These are phyloP conservation scores for Esperia sulphurella DNA, from an alignment of 2,888 invertebrate species.

Conservation along the genomic window DNA sequence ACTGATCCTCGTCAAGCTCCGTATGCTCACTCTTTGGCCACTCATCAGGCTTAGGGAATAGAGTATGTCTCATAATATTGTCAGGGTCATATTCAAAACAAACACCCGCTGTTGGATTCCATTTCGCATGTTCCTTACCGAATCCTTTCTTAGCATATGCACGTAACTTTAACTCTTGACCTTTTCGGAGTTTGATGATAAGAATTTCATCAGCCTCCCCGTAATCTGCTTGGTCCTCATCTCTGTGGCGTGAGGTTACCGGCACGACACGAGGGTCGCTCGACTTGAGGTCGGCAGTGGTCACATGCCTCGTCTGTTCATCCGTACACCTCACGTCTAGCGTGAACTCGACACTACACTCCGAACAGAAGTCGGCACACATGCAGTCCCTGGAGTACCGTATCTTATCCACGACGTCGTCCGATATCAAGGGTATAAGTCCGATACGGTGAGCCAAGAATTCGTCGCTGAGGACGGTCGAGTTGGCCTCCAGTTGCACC, in stretches of 20 bases:
- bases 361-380: constrained; percentile 97
- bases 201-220: constrained; percentile 94
- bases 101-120: constrained; percentile 99
- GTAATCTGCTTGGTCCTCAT: constrained; percentile 95
- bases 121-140: constrained; percentile 99
- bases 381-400: constrained; percentile 97
- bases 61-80: constrained; percentile 96
- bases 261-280: constrained; percentile 95
- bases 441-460: constrained; percentile 99
- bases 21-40: constrained; percentile 99
- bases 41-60: constrained; percentile 97
- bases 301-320: constrained; percentile 96
- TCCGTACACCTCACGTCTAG: constrained; percentile 97
- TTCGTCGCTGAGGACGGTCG: constrained; percentile 98
- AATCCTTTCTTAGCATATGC: constrained; percentile 98
- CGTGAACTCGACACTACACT: constrained; percentile 98
- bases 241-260: constrained; percentile 93
- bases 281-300: constrained; percentile 96
- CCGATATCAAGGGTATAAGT: constrained; percentile 96
- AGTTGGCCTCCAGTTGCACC: constrained; percentile 99
- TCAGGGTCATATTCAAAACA: constrained; percentile 99
- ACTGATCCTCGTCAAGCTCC: constrained; percentile 94
- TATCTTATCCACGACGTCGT: constrained; percentile 95
- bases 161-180: constrained; percentile 95
- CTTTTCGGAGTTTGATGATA: constrained; percentile 85